Percentiles rank a stretch among this genome's conserved stretches.
Evolutionary conservation across 2,888 invertebrate species (phyloP).

Genomic region (Drosophila emarginata): DNA sequence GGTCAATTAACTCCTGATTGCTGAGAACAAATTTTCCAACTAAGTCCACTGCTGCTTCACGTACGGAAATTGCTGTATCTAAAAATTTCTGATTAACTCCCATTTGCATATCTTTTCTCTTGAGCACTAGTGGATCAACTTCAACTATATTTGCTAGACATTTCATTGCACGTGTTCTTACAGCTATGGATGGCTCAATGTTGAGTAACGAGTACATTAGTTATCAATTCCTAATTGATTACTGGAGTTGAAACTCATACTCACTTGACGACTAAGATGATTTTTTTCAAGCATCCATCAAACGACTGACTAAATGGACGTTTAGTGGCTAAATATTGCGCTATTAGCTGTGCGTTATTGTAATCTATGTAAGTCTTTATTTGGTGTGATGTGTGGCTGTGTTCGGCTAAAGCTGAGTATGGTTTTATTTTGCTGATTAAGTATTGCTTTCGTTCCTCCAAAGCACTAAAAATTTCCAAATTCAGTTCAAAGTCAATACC

Average conservation of each 20-base stretch:
- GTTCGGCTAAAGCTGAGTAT: conserved; percentile 85
- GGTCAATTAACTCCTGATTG: conserved; percentile 97
- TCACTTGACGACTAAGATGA: conserved; percentile 83
- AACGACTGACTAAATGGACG: conserved; percentile 98
- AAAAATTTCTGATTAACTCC: conserved; percentile 97
- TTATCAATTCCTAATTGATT: not conserved
- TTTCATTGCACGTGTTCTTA: conserved; percentile 99
- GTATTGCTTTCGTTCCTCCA: conserved; percentile 93
- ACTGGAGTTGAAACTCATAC: conserved; percentile 34
- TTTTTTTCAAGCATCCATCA: conserved; percentile 92
- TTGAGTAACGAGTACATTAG: not conserved
- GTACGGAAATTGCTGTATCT: conserved; percentile 98
- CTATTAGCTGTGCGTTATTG: conserved; percentile 94
- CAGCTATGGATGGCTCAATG: conserved; percentile 96
- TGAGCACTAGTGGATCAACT: conserved; percentile 96
- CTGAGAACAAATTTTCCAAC: conserved; percentile 99
- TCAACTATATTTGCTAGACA: conserved; percentile 99
- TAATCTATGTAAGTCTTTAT: conserved; percentile 96
- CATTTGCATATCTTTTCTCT: conserved; percentile 96
- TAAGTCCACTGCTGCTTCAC: conserved; percentile 99
- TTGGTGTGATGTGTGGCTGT: conserved; percentile 87
- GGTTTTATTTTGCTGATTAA: conserved; percentile 92
- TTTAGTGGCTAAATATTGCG: conserved; percentile 97
- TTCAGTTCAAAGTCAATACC: conserved; percentile 84
- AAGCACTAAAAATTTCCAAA: conserved; percentile 88